A percentile compares a stretch with the other conserved stretches of the same genome.
Conservation (phyloP, 2,113 vertebrate genomes). For the Pelusios castaneus region DNA sequence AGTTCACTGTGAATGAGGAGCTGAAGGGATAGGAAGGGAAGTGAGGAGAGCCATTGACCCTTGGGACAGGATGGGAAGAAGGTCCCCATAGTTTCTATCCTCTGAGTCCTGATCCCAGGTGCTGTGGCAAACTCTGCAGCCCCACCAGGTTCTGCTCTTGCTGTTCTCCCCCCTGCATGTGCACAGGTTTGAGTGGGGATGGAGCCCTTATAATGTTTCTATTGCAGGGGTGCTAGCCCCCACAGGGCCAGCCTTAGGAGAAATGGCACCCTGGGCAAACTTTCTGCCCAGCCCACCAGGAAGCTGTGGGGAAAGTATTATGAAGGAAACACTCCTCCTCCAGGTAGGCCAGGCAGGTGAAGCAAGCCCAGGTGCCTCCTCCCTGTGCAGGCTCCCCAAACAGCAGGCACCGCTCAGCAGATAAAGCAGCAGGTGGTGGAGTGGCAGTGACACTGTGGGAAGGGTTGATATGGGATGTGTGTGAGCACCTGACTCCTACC, state of each 20-base stretch:
- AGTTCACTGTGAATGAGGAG: too few species aligned
- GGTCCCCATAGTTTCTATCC: too few species aligned
- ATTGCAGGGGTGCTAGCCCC: neutral
- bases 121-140: too few species aligned
- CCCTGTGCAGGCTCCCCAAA: constrained; percentile 78
- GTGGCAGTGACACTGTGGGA: neutral
- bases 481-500: neutral
- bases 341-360: constrained; percentile 79
- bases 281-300: constrained; percentile 85
- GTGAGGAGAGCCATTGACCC: too few species aligned
- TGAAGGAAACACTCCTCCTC: constrained; percentile 84
- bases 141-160: too few species aligned
- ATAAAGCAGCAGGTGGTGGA: neutral
- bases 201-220: too few species aligned
- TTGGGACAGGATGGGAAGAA: too few species aligned
- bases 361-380: constrained; percentile 81
- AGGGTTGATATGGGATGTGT: neutral
- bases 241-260: neutral
- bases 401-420: constrained; percentile 2
- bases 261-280: neutral
- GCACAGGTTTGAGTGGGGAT: too few species aligned
- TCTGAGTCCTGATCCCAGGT: too few species aligned
- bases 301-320: constrained; percentile 87
- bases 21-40: too few species aligned
- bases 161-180: too few species aligned